A percentile compares a stretch with the other conserved stretches of the same genome.
phyloP scores from a whole-genome alignment of 2,888 invertebrate genomes.

The Pyrrhosoma nymphula region DNA sequence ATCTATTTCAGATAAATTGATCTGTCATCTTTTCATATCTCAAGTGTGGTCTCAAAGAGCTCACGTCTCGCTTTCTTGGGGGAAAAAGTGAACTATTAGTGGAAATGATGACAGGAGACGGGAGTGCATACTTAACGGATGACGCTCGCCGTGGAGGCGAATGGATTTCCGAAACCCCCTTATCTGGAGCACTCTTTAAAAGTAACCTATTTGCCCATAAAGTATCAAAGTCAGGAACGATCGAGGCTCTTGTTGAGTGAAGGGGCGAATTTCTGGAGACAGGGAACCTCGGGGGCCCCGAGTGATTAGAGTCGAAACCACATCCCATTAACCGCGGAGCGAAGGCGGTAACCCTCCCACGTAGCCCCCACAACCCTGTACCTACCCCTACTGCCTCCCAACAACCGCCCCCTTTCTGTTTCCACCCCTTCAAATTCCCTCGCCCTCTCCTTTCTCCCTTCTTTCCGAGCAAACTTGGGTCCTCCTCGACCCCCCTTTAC shows the following conservation, averaged over 20 bases:
- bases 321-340: slow-evolving; percentile 20
- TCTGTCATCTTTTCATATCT: background rate
- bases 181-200: slow-evolving; percentile 26
- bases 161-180: slow-evolving; percentile 5
- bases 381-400: too few relatives aligned
- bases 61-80: background rate
- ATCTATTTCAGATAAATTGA: background rate
- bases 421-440: background rate
- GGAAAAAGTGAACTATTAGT: background rate
- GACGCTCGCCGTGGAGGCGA: background rate
- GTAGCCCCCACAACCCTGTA: background rate
- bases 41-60: background rate
- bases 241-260: slow-evolving; percentile 5
- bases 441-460: background rate
- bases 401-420: too few relatives aligned
- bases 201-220: background rate
- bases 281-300: background rate
- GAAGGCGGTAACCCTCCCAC: background rate
- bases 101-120: background rate
- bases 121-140: background rate
- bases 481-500: background rate
- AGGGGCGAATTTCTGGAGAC: slow-evolving; percentile 15
- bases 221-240: background rate
- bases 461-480: background rate
- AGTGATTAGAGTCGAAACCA: slow-evolving; percentile 32